These are phyloP conservation scores for Alaudala cheleensis DNA, from an alignment of 2,113 vertebrate genomes.

Conservation along the genomic window DNA sequence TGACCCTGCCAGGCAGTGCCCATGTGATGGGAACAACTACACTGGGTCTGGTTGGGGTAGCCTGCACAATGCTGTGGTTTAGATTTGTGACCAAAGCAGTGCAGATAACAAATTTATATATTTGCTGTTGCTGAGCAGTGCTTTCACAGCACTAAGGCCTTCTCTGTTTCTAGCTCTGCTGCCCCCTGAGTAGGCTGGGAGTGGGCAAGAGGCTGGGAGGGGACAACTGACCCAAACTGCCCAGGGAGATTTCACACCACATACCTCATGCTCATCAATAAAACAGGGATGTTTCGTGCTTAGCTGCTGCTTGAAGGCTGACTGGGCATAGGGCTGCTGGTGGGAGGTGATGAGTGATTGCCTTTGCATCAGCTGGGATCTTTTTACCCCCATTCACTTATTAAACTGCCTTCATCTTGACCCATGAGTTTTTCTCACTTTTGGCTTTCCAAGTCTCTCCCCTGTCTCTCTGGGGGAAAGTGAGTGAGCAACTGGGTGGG, in stretches of 20 bases:
- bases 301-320: neutral
- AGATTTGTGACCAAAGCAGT: neutral
- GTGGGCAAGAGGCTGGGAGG: neutral
- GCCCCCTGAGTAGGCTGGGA: neutral
- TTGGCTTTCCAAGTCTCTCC: neutral
- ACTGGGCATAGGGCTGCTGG: neutral
- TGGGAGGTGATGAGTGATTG: conserved; percentile 8
- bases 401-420: neutral
- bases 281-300: neutral
- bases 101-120: neutral
- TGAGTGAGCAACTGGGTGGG: neutral
- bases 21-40: neutral
- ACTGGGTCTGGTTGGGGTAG: neutral
- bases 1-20: neutral
- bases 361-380: neutral
- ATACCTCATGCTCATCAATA: neutral
- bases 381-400: neutral
- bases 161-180: neutral
- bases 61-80: neutral
- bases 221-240: neutral
- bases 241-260: neutral
- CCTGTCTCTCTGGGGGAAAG: accelerated
- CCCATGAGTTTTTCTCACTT: neutral
- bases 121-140: neutral
- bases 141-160: neutral